Evolutionary conservation across 2,888 invertebrate genomes (phyloP).

Genomic region (Meteorus cinctellus): DNA sequence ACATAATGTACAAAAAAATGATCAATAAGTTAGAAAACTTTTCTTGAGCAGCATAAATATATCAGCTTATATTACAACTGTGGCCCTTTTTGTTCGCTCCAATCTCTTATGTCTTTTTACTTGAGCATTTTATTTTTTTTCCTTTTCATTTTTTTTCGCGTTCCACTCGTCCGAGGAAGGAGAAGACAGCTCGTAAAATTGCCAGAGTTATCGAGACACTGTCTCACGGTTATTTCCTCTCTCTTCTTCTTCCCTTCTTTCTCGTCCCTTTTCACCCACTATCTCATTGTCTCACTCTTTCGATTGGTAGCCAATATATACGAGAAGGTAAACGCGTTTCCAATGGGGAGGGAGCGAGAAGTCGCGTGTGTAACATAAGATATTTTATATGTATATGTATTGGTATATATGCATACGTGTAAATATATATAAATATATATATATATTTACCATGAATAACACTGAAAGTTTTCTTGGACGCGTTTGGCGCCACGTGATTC

Average conservation of each 20-base stretch:
- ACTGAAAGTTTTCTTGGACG: slow-evolving; percentile 31
- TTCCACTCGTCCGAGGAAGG: slow-evolving; percentile 41
- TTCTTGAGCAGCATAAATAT: background rate
- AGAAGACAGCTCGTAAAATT: slow-evolving; percentile 47
- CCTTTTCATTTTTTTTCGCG: slow-evolving; percentile 33
- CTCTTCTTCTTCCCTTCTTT: background rate
- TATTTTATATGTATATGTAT: background rate
- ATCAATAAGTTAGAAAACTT: too few species aligned
- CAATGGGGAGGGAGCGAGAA: slow-evolving; percentile 1
- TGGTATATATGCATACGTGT: background rate
- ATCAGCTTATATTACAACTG: background rate
- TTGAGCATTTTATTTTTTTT: slow-evolving; percentile 30
- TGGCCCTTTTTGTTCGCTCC: background rate
- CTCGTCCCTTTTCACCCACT: slow-evolving; percentile 16
- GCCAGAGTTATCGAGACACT: slow-evolving; percentile 43
- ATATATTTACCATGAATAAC: slow-evolving; percentile 1
- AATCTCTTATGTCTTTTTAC: slow-evolving; percentile 17
- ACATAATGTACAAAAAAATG: too few species aligned
- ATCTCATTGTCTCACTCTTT: slow-evolving; percentile 18
- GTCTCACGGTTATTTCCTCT: slow-evolving; percentile 41
- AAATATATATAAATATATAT: slow-evolving; percentile 12
- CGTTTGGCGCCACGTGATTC: slow-evolving; percentile 45
- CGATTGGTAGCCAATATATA: slow-evolving; percentile 36
- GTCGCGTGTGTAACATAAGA: background rate
- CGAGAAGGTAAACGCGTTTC: background rate